Percentiles rank a stretch among this genome's conserved stretches.
phyloP scores from a whole-genome alignment of 2,797 vertebrate genomes.

The Lagodon rhomboides region DNA sequence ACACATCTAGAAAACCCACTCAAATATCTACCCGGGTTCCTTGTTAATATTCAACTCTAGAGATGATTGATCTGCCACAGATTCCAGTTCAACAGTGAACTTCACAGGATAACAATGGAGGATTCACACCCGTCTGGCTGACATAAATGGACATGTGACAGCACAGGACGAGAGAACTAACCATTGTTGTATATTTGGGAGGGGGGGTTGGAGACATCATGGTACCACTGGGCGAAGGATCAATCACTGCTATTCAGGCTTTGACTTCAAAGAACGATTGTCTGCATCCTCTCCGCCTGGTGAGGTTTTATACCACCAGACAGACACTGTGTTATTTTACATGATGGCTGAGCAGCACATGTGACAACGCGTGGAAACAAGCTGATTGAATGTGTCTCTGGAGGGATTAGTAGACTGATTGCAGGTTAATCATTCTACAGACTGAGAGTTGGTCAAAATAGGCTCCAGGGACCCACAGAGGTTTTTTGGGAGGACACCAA shows the following conservation, averaged over 20 bases:
- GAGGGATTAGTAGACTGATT: neutral
- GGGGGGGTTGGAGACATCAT: conserved; percentile 17
- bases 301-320: conserved; percentile 9
- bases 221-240: conserved; percentile 67
- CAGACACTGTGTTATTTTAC: conserved; percentile 19
- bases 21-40: neutral
- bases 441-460: neutral
- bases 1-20: neutral
- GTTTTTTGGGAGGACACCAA: neutral
- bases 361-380: conserved; percentile 6
- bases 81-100: conserved; percentile 13
- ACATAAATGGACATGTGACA: conserved; percentile 55
- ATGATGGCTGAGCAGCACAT: conserved; percentile 10
- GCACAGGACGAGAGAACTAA: conserved; percentile 46
- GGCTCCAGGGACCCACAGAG: neutral
- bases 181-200: conserved; percentile 66
- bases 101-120: conserved; percentile 57
- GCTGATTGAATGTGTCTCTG: conserved; percentile 9
- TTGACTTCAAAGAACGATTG: conserved; percentile 58
- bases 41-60: neutral
- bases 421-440: too few relatives aligned
- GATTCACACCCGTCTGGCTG: conserved; percentile 39
- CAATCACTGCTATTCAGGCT: conserved; percentile 46
- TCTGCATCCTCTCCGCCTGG: conserved; percentile 17
- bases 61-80: neutral